Conservation (phyloP, 2,797 vertebrate genomes). For the Tadarida brasiliensis region DNA sequence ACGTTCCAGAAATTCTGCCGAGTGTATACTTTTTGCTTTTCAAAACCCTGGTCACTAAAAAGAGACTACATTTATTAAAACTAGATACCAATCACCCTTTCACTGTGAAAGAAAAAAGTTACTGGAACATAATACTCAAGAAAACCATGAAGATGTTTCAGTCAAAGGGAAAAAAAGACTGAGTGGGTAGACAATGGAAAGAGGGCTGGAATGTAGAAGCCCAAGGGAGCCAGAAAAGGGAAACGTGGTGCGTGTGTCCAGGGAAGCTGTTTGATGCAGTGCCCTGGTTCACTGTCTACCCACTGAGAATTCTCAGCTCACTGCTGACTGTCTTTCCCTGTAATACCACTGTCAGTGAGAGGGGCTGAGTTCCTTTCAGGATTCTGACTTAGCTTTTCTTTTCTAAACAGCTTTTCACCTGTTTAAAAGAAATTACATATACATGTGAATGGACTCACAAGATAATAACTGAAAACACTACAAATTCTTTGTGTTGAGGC, state of each 20-base stretch:
- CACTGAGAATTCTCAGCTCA: no score
- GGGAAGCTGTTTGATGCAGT: neutral
- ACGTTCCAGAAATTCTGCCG: neutral
- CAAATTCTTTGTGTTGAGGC: neutral
- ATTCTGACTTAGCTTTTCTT: neutral
- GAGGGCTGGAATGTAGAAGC: neutral
- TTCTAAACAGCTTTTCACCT: neutral
- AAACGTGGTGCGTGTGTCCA: neutral
- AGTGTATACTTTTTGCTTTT: constrained; percentile 43
- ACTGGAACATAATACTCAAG: neutral
- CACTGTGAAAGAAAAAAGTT: constrained; percentile 33
- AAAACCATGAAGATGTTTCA: constrained; percentile 7
- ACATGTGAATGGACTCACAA: neutral
- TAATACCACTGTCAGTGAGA: neutral
- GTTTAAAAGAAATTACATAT: neutral
- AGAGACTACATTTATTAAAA: neutral
- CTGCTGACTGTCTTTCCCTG: neutral
- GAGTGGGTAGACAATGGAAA: neutral
- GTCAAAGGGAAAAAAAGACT: neutral
- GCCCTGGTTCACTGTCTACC: neutral
- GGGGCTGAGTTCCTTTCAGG: neutral
- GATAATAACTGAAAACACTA: neutral
- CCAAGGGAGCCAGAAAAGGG: neutral
- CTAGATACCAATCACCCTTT: neutral
- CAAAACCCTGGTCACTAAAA: neutral